Evolutionary conservation across 2,797 vertebrate species (phyloP).

Genomic region (Phalloptychus januarius): DNA sequence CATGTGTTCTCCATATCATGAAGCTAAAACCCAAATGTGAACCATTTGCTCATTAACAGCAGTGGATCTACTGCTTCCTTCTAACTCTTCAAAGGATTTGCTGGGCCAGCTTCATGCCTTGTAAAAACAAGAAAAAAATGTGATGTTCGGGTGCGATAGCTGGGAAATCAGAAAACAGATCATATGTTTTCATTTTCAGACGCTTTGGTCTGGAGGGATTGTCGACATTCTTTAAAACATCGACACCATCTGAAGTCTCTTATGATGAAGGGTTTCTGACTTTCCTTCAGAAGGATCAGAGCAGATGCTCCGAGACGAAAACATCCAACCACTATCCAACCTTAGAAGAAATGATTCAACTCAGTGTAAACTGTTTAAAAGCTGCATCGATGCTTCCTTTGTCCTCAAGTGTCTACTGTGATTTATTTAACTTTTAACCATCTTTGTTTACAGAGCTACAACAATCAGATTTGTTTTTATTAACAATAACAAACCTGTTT

Average conservation of each 20-base stretch:
- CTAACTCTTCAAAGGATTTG: slow-evolving; percentile 78
- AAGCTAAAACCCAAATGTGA: slow-evolving; percentile 72
- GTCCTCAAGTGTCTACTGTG: neutral
- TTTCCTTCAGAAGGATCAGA: slow-evolving; percentile 44
- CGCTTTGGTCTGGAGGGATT: slow-evolving; percentile 75
- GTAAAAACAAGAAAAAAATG: slow-evolving; percentile 73
- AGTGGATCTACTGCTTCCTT: slow-evolving; percentile 73
- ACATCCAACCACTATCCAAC: slow-evolving; percentile 32
- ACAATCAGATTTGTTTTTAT: neutral
- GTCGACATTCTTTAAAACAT: slow-evolving; percentile 80
- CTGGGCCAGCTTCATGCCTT: slow-evolving; percentile 65
- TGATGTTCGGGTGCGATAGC: slow-evolving; percentile 70
- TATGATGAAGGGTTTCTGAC: slow-evolving; percentile 63
- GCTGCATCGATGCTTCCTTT: neutral
- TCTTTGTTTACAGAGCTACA: neutral
- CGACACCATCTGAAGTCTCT: slow-evolving; percentile 78
- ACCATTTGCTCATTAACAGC: slow-evolving; percentile 79
- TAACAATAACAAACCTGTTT: neutral
- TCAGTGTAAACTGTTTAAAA: neutral
- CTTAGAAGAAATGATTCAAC: slow-evolving; percentile 1
- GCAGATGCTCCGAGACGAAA: slow-evolving; percentile 69
- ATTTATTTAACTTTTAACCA: neutral
- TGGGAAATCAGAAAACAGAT: slow-evolving; percentile 66
- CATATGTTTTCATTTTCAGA: slow-evolving; percentile 78
- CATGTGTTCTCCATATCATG: slow-evolving; percentile 80